phyloP scores from a whole-genome alignment of 2,888 invertebrate species.

The Chymomyza amoena region DNA sequence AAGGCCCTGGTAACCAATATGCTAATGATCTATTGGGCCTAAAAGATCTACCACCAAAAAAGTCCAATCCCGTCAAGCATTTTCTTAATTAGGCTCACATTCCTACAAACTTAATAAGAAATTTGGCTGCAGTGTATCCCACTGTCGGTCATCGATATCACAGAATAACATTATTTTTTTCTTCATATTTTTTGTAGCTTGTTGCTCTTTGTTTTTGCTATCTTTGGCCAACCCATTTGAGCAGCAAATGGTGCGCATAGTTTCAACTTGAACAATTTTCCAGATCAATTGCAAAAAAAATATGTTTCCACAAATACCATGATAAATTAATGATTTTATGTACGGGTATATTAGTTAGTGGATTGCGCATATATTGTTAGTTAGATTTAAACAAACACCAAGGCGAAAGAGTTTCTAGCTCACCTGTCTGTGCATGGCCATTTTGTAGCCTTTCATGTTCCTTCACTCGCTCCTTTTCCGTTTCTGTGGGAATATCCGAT shows the following conservation, averaged over 20 bases:
- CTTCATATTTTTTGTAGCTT: too few species aligned
- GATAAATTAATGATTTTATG: not conserved
- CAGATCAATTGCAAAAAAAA: slow-evolving; percentile 49
- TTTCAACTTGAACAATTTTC: slow-evolving; percentile 62
- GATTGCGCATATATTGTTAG: slow-evolving; percentile 1
- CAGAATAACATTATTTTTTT: too few species aligned
- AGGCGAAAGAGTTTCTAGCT: not conserved
- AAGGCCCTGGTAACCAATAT: too few species aligned
- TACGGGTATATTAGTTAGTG: not conserved
- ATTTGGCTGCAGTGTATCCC: too few species aligned
- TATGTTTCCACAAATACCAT: slow-evolving; percentile 8
- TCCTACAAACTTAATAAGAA: too few species aligned
- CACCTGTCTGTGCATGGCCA: not conserved
- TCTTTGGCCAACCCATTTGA: slow-evolving; percentile 2
- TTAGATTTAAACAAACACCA: slow-evolving; percentile 8
- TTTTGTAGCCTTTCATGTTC: slow-evolving; percentile 8
- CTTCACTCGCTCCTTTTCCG: slow-evolving; percentile 36
- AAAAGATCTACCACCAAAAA: too few species aligned
- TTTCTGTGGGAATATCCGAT: slow-evolving; percentile 59
- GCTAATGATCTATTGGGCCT: too few species aligned
- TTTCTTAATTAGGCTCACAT: too few species aligned
- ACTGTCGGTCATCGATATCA: too few species aligned
- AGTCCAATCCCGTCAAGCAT: too few species aligned
- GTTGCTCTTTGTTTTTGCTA: not conserved
- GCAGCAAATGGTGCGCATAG: slow-evolving; percentile 36